phyloP scores from a whole-genome alignment of 2,888 invertebrate species.

The Drosophila multiciliata region DNA sequence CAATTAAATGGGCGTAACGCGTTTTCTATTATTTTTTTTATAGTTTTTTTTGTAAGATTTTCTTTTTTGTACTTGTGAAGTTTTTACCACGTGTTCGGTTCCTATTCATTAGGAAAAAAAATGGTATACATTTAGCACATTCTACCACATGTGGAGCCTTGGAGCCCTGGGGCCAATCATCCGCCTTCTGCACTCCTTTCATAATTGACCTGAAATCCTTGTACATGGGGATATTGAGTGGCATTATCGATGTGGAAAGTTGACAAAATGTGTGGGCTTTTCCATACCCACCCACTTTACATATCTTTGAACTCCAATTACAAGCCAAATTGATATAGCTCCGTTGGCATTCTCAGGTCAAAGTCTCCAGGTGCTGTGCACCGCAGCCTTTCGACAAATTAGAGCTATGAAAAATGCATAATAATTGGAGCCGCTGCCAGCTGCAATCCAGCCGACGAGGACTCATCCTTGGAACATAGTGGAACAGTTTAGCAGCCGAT shows the following conservation, averaged over 20 bases:
- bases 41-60: slow-evolving; percentile 18
- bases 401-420: slow-evolving; percentile 69
- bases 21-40: slow-evolving; percentile 36
- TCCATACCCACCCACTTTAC: background rate
- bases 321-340: slow-evolving; percentile 44
- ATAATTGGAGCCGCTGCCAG: slow-evolving; percentile 38
- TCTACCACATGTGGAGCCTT: slow-evolving; percentile 23
- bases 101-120: slow-evolving; percentile 18
- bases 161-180: background rate
- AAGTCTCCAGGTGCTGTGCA: background rate
- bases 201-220: slow-evolving; percentile 66
- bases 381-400: slow-evolving; percentile 40
- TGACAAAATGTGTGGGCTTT: slow-evolving; percentile 52
- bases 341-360: slow-evolving; percentile 44
- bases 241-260: slow-evolving; percentile 75
- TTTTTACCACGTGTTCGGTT: slow-evolving; percentile 31
- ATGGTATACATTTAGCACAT: slow-evolving; percentile 41
- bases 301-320: slow-evolving; percentile 45
- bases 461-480: slow-evolving; percentile 22
- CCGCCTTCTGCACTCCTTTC: slow-evolving; percentile 19
- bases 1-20: slow-evolving; percentile 74
- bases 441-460: background rate
- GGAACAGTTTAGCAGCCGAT: slow-evolving; percentile 3
- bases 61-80: slow-evolving; percentile 15
- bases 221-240: background rate